phyloP scores from a whole-genome alignment of 1,140 invertebrate species.

The Apis cerana region DNA sequence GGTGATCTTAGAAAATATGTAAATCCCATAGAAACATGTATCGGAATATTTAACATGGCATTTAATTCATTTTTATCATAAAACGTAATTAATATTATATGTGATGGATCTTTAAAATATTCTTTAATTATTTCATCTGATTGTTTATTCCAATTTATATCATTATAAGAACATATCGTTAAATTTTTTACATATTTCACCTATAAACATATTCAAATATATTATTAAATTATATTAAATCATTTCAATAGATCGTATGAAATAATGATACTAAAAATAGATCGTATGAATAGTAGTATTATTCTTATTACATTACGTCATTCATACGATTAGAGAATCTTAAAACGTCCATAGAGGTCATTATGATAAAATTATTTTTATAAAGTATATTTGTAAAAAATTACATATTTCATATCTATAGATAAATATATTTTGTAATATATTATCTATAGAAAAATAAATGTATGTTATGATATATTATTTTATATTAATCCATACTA shows the following conservation, averaged over 20 bases:
- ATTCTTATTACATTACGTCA: too few relatives aligned
- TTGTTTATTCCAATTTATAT: constrained; percentile 84
- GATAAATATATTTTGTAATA: not conserved
- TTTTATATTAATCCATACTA: too few relatives aligned
- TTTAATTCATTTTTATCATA: constrained; percentile 82
- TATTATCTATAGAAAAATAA: not conserved
- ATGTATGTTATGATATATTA: too few relatives aligned
- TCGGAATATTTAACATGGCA: constrained; percentile 82
- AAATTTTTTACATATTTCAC: constrained; percentile 83
- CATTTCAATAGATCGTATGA: not conserved
- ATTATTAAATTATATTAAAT: not conserved
- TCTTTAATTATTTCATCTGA: constrained; percentile 82
- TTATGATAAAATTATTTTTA: not conserved
- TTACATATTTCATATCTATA: too few relatives aligned
- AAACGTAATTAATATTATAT: constrained; percentile 84
- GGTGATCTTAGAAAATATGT: constrained; percentile 86
- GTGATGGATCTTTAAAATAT: constrained; percentile 83
- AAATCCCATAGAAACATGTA: constrained; percentile 82
- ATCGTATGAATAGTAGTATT: too few relatives aligned
- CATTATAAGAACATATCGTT: constrained; percentile 82
- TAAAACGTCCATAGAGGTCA: not conserved
- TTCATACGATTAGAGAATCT: not conserved
- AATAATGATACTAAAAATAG: too few relatives aligned
- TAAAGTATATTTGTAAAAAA: too few relatives aligned
- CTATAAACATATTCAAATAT: constrained; percentile 51